Evolutionary conservation across 2,113 vertebrate species (phyloP).

Genomic region (Jaculus jaculus): DNA sequence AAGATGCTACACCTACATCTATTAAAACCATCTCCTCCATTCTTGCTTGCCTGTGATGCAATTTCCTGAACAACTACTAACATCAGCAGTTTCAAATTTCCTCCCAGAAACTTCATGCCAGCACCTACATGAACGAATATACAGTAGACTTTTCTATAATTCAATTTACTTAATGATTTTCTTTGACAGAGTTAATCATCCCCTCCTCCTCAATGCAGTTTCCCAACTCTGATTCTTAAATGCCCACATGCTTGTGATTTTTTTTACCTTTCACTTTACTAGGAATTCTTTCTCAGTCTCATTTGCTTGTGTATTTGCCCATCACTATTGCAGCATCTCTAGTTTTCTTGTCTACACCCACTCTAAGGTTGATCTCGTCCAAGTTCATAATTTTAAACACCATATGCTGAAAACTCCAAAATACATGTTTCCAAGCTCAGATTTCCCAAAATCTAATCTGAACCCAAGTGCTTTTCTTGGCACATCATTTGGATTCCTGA

Average conservation of each 20-base stretch:
- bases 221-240: background rate
- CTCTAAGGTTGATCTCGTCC: conserved; percentile 31
- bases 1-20: background rate
- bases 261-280: background rate
- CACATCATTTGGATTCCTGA: background rate
- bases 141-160: background rate
- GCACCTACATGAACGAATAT: background rate
- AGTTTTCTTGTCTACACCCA: conserved; percentile 43
- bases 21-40: background rate
- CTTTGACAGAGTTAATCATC: background rate
- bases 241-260: background rate
- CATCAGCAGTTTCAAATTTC: background rate
- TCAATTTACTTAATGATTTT: background rate
- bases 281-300: background rate
- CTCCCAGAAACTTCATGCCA: background rate
- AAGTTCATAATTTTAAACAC: conserved; percentile 64
- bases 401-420: conserved; percentile 64
- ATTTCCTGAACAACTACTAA: background rate
- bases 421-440: conserved; percentile 27
- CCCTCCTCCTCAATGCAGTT: background rate
- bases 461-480: conserved; percentile 24
- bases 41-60: background rate
- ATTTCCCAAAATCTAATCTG: conserved; percentile 35
- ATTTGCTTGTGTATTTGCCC: background rate
- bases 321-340: conserved; percentile 1